Conservation (phyloP, 2,797 vertebrate genomes). For the Falco cherrug region DNA sequence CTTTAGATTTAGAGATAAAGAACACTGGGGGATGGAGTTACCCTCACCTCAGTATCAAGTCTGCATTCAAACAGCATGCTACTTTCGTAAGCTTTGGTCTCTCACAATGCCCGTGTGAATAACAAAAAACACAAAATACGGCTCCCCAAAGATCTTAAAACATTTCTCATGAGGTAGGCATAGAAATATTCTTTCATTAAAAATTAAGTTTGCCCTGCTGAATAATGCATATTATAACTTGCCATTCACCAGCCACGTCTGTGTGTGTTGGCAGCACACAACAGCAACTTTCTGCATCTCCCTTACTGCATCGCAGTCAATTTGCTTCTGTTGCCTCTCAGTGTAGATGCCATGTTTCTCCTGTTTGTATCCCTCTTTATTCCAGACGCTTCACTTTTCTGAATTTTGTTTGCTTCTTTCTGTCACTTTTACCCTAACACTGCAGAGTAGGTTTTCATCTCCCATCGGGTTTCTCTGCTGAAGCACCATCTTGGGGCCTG, state of each 20-base stretch:
- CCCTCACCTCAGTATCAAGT: background rate
- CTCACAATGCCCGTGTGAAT: background rate
- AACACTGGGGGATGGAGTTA: background rate
- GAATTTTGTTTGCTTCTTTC: background rate
- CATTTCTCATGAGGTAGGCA: constrained; percentile 1
- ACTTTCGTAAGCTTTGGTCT: background rate
- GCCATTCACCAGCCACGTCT: background rate
- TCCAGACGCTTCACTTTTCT: background rate
- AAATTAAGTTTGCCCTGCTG: constrained; percentile 25
- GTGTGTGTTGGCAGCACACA: background rate
- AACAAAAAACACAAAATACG: background rate
- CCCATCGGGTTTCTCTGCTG: background rate
- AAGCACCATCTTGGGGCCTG: background rate
- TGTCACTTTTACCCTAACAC: background rate
- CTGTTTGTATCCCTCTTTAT: background rate
- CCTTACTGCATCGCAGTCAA: background rate
- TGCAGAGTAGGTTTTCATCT: background rate
- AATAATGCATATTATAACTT: constrained; percentile 30
- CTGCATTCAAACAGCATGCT: background rate
- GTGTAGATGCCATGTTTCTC: background rate
- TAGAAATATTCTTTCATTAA: constrained; percentile 47
- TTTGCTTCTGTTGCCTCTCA: background rate
- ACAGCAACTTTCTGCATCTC: background rate
- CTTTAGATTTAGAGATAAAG: background rate
- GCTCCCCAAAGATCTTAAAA: constrained; percentile 17